These are phyloP conservation scores for Vulpes vulpes DNA, from an alignment of 2,113 vertebrate genomes.

Conservation along the genomic window DNA sequence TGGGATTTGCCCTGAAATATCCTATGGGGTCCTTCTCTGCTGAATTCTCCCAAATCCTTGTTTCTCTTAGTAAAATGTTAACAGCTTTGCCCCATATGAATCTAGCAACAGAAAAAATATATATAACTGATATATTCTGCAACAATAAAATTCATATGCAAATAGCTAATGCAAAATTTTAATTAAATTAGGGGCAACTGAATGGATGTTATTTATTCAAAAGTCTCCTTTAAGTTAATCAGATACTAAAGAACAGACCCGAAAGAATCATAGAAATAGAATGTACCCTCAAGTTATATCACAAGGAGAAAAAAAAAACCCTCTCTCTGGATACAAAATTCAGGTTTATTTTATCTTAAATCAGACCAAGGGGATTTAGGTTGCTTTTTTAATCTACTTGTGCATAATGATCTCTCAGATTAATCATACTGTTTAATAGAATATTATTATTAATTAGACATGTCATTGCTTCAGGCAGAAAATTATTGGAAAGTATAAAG, in stretches of 20 bases:
- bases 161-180: slow-evolving; percentile 61
- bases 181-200: slow-evolving; percentile 63
- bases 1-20: background rate
- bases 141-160: slow-evolving; percentile 48
- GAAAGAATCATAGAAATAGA: slow-evolving; percentile 52
- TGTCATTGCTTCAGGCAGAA: slow-evolving; percentile 78
- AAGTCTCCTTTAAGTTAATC: slow-evolving; percentile 74
- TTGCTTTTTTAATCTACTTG: slow-evolving; percentile 83
- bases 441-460: slow-evolving; percentile 82
- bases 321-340: slow-evolving; percentile 64
- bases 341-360: slow-evolving; percentile 79
- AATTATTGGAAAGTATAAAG: slow-evolving; percentile 73
- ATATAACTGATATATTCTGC: background rate
- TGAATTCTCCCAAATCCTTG: slow-evolving; percentile 28
- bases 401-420: slow-evolving; percentile 76
- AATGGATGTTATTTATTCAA: slow-evolving; percentile 68
- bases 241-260: slow-evolving; percentile 69
- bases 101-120: background rate
- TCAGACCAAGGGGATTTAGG: slow-evolving; percentile 72
- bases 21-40: background rate
- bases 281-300: slow-evolving; percentile 49
- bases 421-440: slow-evolving; percentile 76
- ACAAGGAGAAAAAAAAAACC: slow-evolving; percentile 47
- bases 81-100: background rate
- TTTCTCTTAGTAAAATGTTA: background rate